Base-by-base conservation (phyloP, 2,888 invertebrate species). In the Nomada ferruginata region DNA sequence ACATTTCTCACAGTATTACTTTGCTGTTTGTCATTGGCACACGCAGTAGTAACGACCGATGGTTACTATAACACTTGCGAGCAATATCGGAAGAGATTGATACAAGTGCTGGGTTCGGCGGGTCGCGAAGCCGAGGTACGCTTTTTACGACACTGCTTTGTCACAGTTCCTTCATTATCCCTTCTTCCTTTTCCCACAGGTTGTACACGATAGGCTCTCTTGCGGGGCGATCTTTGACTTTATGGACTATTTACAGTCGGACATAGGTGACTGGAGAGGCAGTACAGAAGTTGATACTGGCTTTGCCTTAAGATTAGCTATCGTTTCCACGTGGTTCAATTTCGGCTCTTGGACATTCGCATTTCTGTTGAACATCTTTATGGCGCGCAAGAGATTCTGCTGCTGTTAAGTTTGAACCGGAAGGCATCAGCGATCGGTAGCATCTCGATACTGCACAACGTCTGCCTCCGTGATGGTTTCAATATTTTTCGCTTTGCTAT, bases 211-310 rank as follows among this genome's bases (percentile, higher is more conserved):
- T 79, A 95, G 97, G 15, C 93, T 97, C 2, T 94, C 95, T 0
- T 97, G 97, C 91, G 96, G 96, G 77, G 96, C 97, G 0, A 95
- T 97, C 68, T 96, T 96, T 87, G 97, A 97, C 94, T 97, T 97
- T 92, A 97, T 97, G 97, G 97, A 97, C 92, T 97, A 97, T 89
- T 94, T 97, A 79, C 96, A 97, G 80, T 96, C 96, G 69, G 96
- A 96, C 87, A 94, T 95, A 0, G 96, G 95, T 68, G 95, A 96
- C 85, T 95, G 95, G 86, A 94, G 96, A 36, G 95, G 96, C 52
- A 96, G 96, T 13, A 96, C 95, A 66, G 95, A 95, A 84, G 97
- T 97, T 57, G 96, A 97, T 91, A 97, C 97, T 0, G 96, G 96
- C 0, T 91, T 96, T 4, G 95, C 96, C 15, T 94, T 97, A 70